phyloP scores from a whole-genome alignment of 1,140 invertebrate species.

The Tetranychus urticae region DNA sequence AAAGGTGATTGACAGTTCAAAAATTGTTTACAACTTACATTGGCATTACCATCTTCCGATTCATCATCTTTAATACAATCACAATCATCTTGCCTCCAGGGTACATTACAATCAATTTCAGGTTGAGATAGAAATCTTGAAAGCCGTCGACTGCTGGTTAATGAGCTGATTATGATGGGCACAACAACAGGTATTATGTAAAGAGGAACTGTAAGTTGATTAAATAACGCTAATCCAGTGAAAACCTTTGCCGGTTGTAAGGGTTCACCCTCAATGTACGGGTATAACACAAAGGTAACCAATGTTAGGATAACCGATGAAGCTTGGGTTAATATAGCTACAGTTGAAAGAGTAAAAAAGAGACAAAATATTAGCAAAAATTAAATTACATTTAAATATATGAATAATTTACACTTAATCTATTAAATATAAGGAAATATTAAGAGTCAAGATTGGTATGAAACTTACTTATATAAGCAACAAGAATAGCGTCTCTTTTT shows the following conservation, averaged over 20 bases:
- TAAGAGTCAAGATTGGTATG: neutral
- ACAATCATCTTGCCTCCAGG: constrained; percentile 9
- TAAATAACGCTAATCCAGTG: constrained; percentile 47
- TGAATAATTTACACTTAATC: neutral
- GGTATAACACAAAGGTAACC: constrained; percentile 25
- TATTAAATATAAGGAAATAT: neutral
- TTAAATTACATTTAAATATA: neutral
- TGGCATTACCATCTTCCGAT: neutral
- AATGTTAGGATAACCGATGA: constrained; percentile 43
- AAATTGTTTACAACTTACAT: neutral
- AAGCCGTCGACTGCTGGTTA: constrained; percentile 39
- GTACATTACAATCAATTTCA: constrained; percentile 26
- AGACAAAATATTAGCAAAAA: neutral
- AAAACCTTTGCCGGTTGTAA: constrained; percentile 44
- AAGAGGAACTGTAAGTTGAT: constrained; percentile 48
- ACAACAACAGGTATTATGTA: constrained; percentile 52
- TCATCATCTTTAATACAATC: neutral
- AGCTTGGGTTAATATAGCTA: constrained; percentile 44
- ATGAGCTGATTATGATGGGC: constrained; percentile 45
- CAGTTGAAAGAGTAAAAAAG: constrained; percentile 15
- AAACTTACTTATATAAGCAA: neutral
- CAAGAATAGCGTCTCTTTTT: constrained; percentile 22
- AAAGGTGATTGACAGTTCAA: neutral
- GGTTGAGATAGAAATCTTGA: constrained; percentile 37
- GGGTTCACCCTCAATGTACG: constrained; percentile 20